phyloP scores from a whole-genome alignment of 2,888 invertebrate genomes.

The Mechanitis mazaeus region DNA sequence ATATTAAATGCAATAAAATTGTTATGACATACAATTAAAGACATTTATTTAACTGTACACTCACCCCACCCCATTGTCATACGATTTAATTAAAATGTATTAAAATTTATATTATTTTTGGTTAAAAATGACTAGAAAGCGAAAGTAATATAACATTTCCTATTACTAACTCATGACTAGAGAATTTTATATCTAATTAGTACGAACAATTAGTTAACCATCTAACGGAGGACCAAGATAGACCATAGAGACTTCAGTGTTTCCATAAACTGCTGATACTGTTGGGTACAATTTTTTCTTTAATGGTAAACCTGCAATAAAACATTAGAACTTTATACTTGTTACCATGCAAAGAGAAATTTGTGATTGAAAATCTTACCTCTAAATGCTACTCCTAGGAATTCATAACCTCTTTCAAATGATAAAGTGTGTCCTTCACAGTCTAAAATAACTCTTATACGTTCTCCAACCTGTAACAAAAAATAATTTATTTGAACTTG shows the following conservation, averaged over 20 bases:
- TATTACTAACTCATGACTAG: slow-evolving; percentile 23
- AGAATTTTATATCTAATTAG: slow-evolving; percentile 12
- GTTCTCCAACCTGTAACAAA: slow-evolving; percentile 91
- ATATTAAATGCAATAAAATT: too few relatives aligned
- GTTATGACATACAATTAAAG: too few relatives aligned
- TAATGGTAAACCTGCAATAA: slow-evolving; percentile 84
- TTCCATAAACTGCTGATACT: slow-evolving; percentile 98
- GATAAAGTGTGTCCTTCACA: slow-evolving; percentile 98
- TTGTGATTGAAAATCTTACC: slow-evolving; percentile 69
- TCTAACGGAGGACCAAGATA: slow-evolving; percentile 97
- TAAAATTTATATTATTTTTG: too few relatives aligned
- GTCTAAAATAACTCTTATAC: slow-evolving; percentile 97
- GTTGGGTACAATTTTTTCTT: slow-evolving; percentile 95
- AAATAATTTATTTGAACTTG: background rate
- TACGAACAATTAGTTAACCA: slow-evolving; percentile 76
- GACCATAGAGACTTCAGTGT: slow-evolving; percentile 99
- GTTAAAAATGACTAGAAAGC: slow-evolving; percentile 3
- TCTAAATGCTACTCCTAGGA: slow-evolving; percentile 98
- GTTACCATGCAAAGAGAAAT: background rate
- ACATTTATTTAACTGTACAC: too few relatives aligned
- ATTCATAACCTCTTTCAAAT: slow-evolving; percentile 98
- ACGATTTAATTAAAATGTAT: too few relatives aligned
- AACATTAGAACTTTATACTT: background rate
- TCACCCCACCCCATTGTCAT: too few relatives aligned
- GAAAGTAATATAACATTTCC: slow-evolving; percentile 8